Evolutionary conservation across 2,888 invertebrate genomes (phyloP).

Genomic region (Euspilapteryx auroguttella): DNA sequence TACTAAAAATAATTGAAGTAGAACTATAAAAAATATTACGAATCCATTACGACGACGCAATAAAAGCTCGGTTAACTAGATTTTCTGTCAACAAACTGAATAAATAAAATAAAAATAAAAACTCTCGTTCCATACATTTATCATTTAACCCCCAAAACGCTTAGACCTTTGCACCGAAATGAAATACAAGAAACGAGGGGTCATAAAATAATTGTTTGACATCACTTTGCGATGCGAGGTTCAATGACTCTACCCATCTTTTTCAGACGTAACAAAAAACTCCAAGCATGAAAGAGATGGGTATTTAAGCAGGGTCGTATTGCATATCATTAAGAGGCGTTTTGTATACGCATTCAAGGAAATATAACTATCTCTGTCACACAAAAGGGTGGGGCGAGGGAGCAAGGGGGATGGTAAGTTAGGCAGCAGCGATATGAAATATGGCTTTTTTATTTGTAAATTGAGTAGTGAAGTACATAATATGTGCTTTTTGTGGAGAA

Average conservation of each 20-base stretch:
- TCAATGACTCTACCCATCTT: slow-evolving; percentile 11
- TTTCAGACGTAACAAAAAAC: slow-evolving; percentile 7
- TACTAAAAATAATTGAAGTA: no score
- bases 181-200: background rate
- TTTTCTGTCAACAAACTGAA: slow-evolving; percentile 6
- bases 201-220: slow-evolving; percentile 3
- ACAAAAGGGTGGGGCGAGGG: slow-evolving; percentile 3
- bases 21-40: no score
- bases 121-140: no score
- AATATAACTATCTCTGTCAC: slow-evolving; percentile 16
- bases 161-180: background rate
- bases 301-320: slow-evolving; percentile 25
- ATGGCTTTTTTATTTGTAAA: no score
- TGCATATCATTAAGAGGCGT: slow-evolving; percentile 35
- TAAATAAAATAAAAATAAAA: slow-evolving; percentile 8
- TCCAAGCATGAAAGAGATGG: slow-evolving; percentile 13
- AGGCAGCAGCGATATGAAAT: no score
- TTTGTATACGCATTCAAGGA: slow-evolving; percentile 11
- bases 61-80: slow-evolving; percentile 8
- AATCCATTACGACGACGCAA: slow-evolving; percentile 5
- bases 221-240: slow-evolving; percentile 6
- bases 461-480: no score
- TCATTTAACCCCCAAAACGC: background rate
- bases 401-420: slow-evolving; percentile 4
- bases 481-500: no score